Conservation (phyloP, 2,888 invertebrate genomes). For the Amphiduros pacificus region DNA sequence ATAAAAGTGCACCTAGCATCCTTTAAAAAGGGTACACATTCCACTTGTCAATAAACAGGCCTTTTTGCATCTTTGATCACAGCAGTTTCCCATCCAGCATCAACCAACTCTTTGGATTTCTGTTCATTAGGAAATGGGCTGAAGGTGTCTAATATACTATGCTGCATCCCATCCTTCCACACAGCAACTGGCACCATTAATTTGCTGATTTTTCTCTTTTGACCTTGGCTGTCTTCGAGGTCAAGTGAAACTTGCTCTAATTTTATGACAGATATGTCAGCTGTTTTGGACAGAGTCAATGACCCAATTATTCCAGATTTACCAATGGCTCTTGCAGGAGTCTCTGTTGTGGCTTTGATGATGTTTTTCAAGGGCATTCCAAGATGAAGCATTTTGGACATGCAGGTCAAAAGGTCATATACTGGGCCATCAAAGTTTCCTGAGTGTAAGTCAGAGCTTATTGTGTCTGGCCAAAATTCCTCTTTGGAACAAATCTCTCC, state of each 20-base stretch:
- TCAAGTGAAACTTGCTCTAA: conserved; percentile 32
- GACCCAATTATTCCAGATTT: conserved; percentile 30
- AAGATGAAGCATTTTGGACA: conserved; percentile 46
- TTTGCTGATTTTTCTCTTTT: conserved; percentile 33
- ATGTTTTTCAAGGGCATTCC: conserved; percentile 47
- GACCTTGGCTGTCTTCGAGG: conserved; percentile 42
- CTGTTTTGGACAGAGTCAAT: conserved; percentile 35
- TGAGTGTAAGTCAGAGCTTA: conserved; percentile 45
- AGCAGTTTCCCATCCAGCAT: too few species aligned
- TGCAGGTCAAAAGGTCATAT: conserved; percentile 44
- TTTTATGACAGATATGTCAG: conserved; percentile 45
- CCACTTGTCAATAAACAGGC: too few species aligned
- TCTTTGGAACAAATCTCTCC: conserved; percentile 37
- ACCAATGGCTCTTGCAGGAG: conserved; percentile 40
- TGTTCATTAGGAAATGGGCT: conserved; percentile 14
- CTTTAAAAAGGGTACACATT: too few species aligned
- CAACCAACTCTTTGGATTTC: too few species aligned
- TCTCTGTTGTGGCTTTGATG: conserved; percentile 40
- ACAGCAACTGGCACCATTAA: conserved; percentile 41
- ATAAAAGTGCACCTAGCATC: too few species aligned
- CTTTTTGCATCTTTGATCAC: too few species aligned
- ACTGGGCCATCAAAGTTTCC: conserved; percentile 40
- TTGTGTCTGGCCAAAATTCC: conserved; percentile 44
- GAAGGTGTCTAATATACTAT: conserved; percentile 20
- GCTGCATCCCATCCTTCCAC: conserved; percentile 36